Evolutionary conservation across 2,797 vertebrate species (phyloP), one percentile per base, ranked within the genome.

Genomic region (Crocodylus rhombifer): DNA sequence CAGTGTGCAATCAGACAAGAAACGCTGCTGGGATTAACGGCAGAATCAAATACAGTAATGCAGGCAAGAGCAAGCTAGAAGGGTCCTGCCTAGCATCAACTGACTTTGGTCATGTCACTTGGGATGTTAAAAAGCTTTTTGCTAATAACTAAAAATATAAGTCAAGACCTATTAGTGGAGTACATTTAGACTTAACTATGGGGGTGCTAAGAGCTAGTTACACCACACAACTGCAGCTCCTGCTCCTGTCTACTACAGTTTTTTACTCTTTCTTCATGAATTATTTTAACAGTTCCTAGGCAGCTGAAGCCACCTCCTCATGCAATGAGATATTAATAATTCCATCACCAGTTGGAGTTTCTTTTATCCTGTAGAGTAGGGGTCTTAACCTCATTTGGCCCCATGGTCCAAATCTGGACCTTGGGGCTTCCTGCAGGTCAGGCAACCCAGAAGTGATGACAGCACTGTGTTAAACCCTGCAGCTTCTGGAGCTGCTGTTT

Each of bases 1-100:
- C 28, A 63, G 33, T 0, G 0, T 3, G n/a, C n/a, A 51, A 77
- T 75, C 2, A 57, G 0, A 2, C n/a, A 18, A 14, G 4, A 81
- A 25, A 6, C 12, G 79, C 0, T 65, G 6, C 15, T 30, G 64
- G 17, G 16, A 86, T 75, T 30, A 77, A 1, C 2, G 18, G 64
- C 9, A 51, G 7, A 36, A 15, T 1, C 1, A 3, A 21, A 87
- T 88, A 89, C 89, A 23, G 13, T 94, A 89, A 89, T 2, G 11
- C 8, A 12, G 6, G 23, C 2, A 62, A 64, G 87, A 88, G 36
- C 61, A 36, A 21, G 89, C 36, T 16, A 57, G 57, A 17, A 56
- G 84, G 82, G 30, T 74, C 18, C 82, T 84, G 51, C 14, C 23
- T 17, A 10, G 2, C 4, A 75, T 30, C 8, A 33, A 14, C 5